These are phyloP conservation scores for Trachelus tabidus DNA, from an alignment of 2,888 invertebrate species.

Conservation along the genomic window DNA sequence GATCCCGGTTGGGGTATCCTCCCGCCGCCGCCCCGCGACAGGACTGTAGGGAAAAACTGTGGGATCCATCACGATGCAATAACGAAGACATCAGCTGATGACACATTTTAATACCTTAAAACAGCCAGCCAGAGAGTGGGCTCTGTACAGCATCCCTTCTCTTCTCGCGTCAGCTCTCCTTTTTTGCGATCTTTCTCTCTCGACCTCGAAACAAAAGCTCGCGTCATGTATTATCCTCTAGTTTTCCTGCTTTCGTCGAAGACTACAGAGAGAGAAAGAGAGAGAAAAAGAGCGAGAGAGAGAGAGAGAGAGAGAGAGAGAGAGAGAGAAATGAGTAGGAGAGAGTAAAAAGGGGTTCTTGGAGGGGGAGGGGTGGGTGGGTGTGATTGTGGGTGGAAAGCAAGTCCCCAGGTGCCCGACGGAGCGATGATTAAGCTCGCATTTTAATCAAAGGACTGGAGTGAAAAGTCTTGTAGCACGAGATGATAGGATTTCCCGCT, in stretches of 20 bases:
- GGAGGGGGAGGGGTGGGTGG: constrained; percentile 8
- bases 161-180: constrained; percentile 14
- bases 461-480: constrained; percentile 63
- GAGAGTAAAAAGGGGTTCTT: constrained; percentile 1
- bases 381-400: constrained; percentile 28
- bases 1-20: background rate
- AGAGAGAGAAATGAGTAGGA: constrained; percentile 19
- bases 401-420: constrained; percentile 59
- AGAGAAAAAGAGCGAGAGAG: constrained; percentile 3
- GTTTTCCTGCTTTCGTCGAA: constrained; percentile 50
- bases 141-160: constrained; percentile 14
- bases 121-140: constrained; percentile 37
- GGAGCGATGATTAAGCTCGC: constrained; percentile 63
- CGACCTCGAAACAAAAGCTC: constrained; percentile 48
- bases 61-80: constrained; percentile 39
- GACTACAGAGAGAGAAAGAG: constrained; percentile 35
- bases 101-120: constrained; percentile 65
- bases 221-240: constrained; percentile 57
- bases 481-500: constrained; percentile 60
- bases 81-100: constrained; percentile 64
- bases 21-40: background rate
- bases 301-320: constrained; percentile 27
- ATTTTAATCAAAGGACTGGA: constrained; percentile 64
- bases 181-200: constrained; percentile 18
- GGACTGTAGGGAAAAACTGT: constrained; percentile 18